Conservation (phyloP, 1,140 invertebrate species). For the Drosophila suzukii region DNA sequence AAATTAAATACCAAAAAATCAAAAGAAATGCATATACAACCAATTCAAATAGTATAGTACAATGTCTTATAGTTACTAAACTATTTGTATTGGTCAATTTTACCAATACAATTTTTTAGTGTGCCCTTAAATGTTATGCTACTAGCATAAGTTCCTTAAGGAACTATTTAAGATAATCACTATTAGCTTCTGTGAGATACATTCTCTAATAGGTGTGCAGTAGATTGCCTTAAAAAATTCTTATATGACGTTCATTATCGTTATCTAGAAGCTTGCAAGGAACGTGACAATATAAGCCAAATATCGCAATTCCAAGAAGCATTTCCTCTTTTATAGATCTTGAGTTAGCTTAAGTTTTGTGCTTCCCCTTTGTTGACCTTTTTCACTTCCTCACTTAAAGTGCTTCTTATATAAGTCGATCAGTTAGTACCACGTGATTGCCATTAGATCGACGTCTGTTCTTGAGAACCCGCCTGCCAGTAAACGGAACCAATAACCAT, state of each 20-base stretch:
- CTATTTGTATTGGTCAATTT: too few species aligned
- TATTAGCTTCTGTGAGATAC: neutral
- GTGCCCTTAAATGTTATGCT: too few species aligned
- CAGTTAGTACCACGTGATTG: constrained; percentile 22
- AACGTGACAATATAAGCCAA: constrained; percentile 3
- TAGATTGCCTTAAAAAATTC: too few species aligned
- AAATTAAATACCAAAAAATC: too few species aligned
- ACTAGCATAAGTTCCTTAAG: too few species aligned
- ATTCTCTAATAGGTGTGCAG: neutral
- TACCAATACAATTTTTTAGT: too few species aligned
- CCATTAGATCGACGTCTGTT: constrained; percentile 27
- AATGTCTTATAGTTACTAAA: too few species aligned
- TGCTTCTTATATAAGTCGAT: constrained; percentile 17
- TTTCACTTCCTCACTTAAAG: constrained; percentile 11
- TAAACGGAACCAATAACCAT: constrained; percentile 26
- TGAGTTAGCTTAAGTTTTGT: neutral
- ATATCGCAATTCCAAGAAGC: constrained; percentile 20
- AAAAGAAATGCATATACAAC: too few species aligned
- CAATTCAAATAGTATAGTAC: too few species aligned
- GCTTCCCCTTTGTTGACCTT: constrained; percentile 18
- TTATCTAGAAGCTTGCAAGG: constrained; percentile 10
- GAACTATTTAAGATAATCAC: too few species aligned
- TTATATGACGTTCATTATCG: too few species aligned
- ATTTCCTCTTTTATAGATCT: constrained; percentile 23
- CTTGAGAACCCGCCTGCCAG: constrained; percentile 29